phyloP scores from a whole-genome alignment of 2,888 invertebrate genomes.

The Phytoseiulus persimilis region DNA sequence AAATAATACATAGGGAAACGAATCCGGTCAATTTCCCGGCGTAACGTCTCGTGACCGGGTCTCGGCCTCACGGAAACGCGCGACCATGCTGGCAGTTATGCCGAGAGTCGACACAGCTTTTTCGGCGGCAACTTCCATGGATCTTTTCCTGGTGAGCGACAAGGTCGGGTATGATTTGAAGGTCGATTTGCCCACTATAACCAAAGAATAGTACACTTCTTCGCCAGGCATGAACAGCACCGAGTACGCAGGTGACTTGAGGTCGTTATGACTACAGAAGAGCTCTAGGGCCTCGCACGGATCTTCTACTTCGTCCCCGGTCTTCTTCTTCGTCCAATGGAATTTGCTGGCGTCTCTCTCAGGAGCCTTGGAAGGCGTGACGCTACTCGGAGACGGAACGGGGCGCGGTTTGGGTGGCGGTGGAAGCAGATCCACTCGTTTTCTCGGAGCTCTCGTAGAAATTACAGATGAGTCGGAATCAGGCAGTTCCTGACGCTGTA shows the following conservation, averaged over 20 bases:
- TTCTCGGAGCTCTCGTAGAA: too few relatives aligned
- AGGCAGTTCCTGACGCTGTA: too few relatives aligned
- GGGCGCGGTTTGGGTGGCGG: too few relatives aligned
- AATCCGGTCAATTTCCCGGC: too few relatives aligned
- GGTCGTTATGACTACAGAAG: background rate
- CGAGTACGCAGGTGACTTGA: background rate
- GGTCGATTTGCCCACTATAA: background rate
- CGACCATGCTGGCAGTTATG: background rate
- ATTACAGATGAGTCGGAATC: too few relatives aligned
- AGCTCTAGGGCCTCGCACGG: background rate
- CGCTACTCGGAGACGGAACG: too few relatives aligned
- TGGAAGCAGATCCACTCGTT: too few relatives aligned
- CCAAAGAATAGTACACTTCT: background rate
- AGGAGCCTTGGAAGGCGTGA: too few relatives aligned
- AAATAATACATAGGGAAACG: too few relatives aligned
- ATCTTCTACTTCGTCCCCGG: background rate
- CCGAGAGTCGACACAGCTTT: background rate
- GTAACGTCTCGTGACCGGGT: too few relatives aligned
- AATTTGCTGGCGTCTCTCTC: background rate
- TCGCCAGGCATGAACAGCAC: slow-evolving; percentile 7
- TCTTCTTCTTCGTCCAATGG: background rate
- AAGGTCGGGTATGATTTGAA: slow-evolving; percentile 19
- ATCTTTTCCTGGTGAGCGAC: background rate
- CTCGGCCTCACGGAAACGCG: background rate
- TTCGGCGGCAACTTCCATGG: background rate